Evolutionary conservation across 2,113 vertebrate species (phyloP).

Genomic region (Terrapene triunguis): DNA sequence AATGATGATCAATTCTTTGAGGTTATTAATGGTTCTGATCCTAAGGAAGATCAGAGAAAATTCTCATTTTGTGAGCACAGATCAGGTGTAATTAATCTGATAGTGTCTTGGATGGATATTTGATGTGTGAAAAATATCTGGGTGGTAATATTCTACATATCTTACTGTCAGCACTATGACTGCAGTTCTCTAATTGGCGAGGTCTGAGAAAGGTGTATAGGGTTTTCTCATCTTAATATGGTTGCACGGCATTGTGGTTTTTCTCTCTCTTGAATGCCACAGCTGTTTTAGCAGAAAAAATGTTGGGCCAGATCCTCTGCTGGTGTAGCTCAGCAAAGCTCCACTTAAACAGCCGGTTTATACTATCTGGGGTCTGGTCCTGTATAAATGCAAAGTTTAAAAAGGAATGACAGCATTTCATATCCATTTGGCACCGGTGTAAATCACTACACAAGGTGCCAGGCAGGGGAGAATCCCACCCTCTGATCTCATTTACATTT

Average conservation of each 20-base stretch:
- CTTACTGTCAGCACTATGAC: background rate
- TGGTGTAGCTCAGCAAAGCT: background rate
- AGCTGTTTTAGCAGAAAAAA: background rate
- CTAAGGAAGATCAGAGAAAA: slow-evolving; percentile 10
- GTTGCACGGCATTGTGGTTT: background rate
- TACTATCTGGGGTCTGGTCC: background rate
- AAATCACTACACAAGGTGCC: background rate
- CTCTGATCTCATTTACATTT: background rate
- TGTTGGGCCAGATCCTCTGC: background rate
- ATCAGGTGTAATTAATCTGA: background rate
- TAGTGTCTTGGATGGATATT: background rate
- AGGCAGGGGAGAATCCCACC: background rate
- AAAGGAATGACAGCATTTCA: background rate
- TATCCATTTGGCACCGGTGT: background rate
- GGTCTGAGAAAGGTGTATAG: background rate
- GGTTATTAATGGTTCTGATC: background rate
- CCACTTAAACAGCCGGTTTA: background rate
- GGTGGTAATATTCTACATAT: background rate
- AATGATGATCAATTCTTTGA: background rate
- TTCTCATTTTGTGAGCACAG: background rate
- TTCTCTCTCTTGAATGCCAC: background rate
- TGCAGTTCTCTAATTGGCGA: background rate
- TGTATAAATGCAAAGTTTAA: background rate
- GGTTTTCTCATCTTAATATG: background rate
- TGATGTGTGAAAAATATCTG: background rate